Evolutionary conservation across 2,113 vertebrate genomes (phyloP), one percentile per base, ranked within the genome.

Genomic region (Dunckerocampus dactyliophorus): DNA sequence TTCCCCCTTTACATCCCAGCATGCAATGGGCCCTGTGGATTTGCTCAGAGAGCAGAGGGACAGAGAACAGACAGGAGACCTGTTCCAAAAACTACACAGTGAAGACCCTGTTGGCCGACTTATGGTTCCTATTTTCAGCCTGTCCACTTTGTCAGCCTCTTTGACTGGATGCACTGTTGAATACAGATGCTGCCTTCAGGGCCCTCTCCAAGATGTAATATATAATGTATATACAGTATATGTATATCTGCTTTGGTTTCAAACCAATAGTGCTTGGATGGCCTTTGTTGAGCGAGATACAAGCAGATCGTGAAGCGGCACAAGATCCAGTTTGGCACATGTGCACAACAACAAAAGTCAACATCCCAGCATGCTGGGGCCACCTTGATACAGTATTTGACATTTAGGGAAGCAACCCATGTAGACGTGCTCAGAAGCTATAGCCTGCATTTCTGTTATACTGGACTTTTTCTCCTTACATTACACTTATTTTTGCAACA

Each of bases 21-120:
- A 83, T 85, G 78, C 80, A 85, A 46, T 21, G 1, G 65, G 55
- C 48, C 47, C 64, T 57, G 64, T 71, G 67, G 74, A 72, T 76
- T 81, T 83, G 74, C 24, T 60, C 77, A 67, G 70, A 58, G 50
- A 62, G 64, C 47, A 43, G 12, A 42, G 69, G 74, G 79, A 82
- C 76, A 82, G 76, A 84, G 83, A 85, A 89, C 85, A 90, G 82
- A 85, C 74, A 70, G 73, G 62, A 72, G 63, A 76, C 60, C 82
- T 86, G 85, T 84, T 87, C 85, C 77, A 83, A 70, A 74, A 75
- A 48, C 67, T 66, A 77, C 79, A 91, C 83, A 87, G 85, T 76
- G 76, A 85, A 64, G 70, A 82, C 81, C 75, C 81, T 87, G 84
- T 88, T 82, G 69, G 63, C 49, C 24, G 59, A 74, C 67, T 82